Conservation (phyloP, 2,797 vertebrate species). For the Anomalospiza imberbis region DNA sequence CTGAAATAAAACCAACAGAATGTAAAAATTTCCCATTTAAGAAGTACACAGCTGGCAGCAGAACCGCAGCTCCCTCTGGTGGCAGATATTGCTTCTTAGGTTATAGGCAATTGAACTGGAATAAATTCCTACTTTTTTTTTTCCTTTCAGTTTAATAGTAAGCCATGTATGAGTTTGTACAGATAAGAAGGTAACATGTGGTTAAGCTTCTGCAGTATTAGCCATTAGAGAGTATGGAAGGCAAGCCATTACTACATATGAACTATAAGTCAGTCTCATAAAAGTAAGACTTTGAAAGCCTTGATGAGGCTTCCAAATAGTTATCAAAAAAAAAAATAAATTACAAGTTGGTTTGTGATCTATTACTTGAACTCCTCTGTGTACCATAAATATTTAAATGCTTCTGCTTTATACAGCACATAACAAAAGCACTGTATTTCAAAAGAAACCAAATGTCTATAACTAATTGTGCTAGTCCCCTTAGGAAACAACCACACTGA, state of each 20-base stretch:
- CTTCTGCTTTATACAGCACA: background rate
- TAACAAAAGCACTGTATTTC: background rate
- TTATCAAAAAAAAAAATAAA: background rate
- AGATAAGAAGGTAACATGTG: background rate
- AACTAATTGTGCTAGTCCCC: background rate
- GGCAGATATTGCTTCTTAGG: background rate
- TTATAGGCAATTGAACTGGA: background rate
- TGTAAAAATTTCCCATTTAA: background rate
- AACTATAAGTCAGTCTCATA: background rate
- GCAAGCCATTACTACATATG: background rate
- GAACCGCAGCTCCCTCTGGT: constrained; percentile 62
- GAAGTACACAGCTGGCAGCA: background rate
- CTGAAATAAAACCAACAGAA: background rate
- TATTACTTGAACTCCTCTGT: background rate
- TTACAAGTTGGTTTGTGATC: background rate
- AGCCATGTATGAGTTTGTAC: background rate
- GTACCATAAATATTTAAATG: background rate
- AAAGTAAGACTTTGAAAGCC: background rate
- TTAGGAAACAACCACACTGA: background rate
- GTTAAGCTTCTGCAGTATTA: background rate
- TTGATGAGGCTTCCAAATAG: background rate
- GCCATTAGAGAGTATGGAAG: background rate
- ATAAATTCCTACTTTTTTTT: background rate
- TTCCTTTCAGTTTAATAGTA: background rate
- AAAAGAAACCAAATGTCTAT: background rate